Conservation (phyloP, 2,888 invertebrate genomes). For the Platycheirus rosarum region DNA sequence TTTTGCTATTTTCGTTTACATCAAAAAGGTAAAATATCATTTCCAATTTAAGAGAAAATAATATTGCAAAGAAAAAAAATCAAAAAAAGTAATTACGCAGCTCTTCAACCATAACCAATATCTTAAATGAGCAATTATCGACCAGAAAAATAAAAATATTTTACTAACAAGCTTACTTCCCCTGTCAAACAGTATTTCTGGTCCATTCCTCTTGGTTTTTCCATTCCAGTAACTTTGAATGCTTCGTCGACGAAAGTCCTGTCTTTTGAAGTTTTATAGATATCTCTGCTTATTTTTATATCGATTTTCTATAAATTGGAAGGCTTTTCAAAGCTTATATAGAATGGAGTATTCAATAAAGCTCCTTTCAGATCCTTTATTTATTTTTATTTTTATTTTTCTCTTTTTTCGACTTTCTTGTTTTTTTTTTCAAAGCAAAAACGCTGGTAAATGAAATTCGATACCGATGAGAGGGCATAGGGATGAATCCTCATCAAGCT, state of each 20-base stretch:
- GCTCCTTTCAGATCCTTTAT: slow-evolving; percentile 16
- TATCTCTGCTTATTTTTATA: neutral
- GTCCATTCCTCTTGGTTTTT: too few species aligned
- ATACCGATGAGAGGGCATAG: slow-evolving; percentile 16
- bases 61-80: too few species aligned
- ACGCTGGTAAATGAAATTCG: slow-evolving; percentile 44
- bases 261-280: neutral
- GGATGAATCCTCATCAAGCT: slow-evolving; percentile 12
- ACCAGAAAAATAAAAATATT: too few species aligned
- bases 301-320: slow-evolving; percentile 22
- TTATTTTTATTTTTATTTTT: neutral
- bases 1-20: too few species aligned
- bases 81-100: too few species aligned
- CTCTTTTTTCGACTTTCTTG: neutral
- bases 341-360: slow-evolving; percentile 16
- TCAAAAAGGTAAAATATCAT: too few species aligned
- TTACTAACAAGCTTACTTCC: too few species aligned
- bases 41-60: too few species aligned
- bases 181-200: too few species aligned
- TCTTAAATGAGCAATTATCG: too few species aligned
- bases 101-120: too few species aligned
- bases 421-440: neutral
- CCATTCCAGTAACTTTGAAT: neutral
- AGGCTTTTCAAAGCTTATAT: slow-evolving; percentile 10
- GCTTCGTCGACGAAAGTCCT: slow-evolving; percentile 15